Base-by-base conservation (phyloP, 1,140 invertebrate genomes). In the Pristionchus pacificus region DNA sequence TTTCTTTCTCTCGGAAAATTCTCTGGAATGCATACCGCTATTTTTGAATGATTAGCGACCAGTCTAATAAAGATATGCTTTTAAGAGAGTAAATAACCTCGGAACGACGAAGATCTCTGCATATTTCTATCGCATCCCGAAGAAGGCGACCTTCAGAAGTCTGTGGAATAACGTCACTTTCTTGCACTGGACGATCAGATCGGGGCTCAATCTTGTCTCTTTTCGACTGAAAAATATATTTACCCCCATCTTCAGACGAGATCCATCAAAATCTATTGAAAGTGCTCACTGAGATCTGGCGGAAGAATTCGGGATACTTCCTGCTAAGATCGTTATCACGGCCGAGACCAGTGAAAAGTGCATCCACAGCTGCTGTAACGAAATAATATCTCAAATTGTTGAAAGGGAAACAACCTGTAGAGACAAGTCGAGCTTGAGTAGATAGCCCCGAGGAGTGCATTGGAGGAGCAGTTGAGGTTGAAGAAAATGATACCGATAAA, bases 291-390 rank as follows among this genome's bases (percentile, higher is more conserved):
- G 24, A 14, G 25, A 61, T 61, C n/a, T 27, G 25, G 10, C 29
- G 3, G 55, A 24, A 27, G 55, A 69, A 25, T 69, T 69, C 67
- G 61, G 67, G 67, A 29, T 65, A 68, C 24, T 65, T 67, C 58
- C 29, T 67, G 25, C 59, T 32, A 19, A 69, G 30, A 14, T 69
- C 67, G 27, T 29, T 27, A 30, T 69, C 67, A 0, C 28, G 19
- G n/a, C 19, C 59, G 2, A 65, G 55, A 27, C 59, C 67, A 58
- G 19, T 14, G 24, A 68, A 30, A 19, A 49, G 38, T 19, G 38
- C 6, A 49, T 49, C 38, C 6, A 49, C n/a, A n/a, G n/a, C n/a
- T n/a, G n/a, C n/a, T n/a, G n/a, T n/a, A n/a, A n/a, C n/a, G n/a
- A n/a, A n/a, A n/a, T n/a, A n/a, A n/a, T n/a, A n/a, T n/a, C n/a